These are phyloP conservation scores for Periparus ater DNA, from an alignment of 2,797 vertebrate species.

Conservation along the genomic window DNA sequence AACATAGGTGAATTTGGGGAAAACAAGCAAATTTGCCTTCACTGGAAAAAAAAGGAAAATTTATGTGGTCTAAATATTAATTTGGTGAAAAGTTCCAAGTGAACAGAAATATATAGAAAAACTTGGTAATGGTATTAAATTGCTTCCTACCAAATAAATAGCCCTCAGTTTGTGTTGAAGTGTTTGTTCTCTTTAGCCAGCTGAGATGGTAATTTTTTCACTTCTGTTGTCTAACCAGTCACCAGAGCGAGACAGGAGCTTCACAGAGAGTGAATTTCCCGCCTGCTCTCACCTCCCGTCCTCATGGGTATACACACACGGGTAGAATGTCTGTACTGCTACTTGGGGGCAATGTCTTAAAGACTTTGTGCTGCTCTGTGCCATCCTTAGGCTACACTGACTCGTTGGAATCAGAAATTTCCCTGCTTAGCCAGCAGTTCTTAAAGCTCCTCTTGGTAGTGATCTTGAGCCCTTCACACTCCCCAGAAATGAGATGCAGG, in stretches of 20 bases:
- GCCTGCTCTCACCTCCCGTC: neutral
- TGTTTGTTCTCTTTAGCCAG: neutral
- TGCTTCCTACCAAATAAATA: neutral
- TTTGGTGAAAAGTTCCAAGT: neutral
- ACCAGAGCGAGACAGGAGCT: neutral
- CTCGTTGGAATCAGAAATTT: neutral
- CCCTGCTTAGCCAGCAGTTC: neutral
- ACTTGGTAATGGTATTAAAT: neutral
- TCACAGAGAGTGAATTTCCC: neutral
- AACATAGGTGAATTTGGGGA: neutral
- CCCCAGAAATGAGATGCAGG: neutral
- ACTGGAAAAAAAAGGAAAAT: neutral
- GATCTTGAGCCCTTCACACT: neutral
- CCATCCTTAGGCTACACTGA: neutral
- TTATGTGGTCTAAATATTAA: neutral
- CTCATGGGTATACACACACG: rapidly evolving
- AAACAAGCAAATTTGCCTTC: neutral
- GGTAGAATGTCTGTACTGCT: neutral
- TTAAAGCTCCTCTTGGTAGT: neutral
- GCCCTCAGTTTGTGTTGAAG: neutral
- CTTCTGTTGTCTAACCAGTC: neutral
- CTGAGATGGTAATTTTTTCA: neutral
- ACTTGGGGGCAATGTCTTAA: neutral
- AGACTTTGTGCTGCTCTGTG: neutral
- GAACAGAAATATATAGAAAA: neutral